Evolutionary conservation across 2,888 invertebrate genomes (phyloP), one percentile per base, ranked within the genome.

Genomic region (Pristionchus fissidentatus): DNA sequence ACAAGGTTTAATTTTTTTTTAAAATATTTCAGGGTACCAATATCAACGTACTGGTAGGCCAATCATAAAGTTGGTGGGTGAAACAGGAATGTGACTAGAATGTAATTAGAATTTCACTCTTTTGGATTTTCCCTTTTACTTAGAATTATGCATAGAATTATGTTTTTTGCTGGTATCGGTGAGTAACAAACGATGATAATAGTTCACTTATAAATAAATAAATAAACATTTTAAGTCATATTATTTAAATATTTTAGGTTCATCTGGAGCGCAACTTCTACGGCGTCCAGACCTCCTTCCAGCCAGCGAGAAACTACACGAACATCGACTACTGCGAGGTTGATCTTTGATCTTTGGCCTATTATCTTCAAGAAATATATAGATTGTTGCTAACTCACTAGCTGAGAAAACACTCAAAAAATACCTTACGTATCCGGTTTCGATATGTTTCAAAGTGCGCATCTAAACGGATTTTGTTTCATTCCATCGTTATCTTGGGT

Each of bases 181-280:
- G 52, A 10, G 4, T 10, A 10, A 52, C 4, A 10, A 22, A 52
- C 29, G 2, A 8, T 57, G 4, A 57, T 15, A 55, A 22, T n/a
- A 55, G n/a, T 55, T 55, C 22, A 13, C n/a, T 55, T 73, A 29
- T 73, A 4, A 73, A 41, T 22, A 73, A 73, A 5, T 22, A 73
- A 13, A 41, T 7, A 73, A 29, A 4, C 10, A 62, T 62, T 29
- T 29, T 10, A 29, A 10, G 8, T 15, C 10, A n/a, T 60, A 60
- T 15, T 60, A 8, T 15, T n/a, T 60, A 10, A 75, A 75, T 5
- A 75, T 29, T 38, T 55, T 85, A 89, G 55, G 52, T 91, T 15
- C 91, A 92, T 60, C 81, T 92, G 84, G 92, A 92, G 85, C 75
- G 90, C 19, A 90, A 91, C 84, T 90, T 91, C 77, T 91, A 88